Base-by-base conservation (phyloP, 2,888 invertebrate genomes). In the Phyllotreta striolata region DNA sequence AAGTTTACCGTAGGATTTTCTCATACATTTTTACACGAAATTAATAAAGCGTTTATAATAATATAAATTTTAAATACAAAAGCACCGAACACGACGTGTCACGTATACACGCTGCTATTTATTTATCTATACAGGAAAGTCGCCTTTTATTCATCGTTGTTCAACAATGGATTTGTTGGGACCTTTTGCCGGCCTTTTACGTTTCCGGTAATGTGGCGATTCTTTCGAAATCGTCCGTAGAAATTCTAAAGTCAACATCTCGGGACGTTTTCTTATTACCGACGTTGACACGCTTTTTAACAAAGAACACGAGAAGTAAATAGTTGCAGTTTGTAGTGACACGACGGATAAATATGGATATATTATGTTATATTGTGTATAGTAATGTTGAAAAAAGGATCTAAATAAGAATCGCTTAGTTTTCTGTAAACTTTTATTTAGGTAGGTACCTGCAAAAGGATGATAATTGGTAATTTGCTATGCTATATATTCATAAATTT, bases 181-280 rank as follows among this genome's bases (percentile, higher is more conserved):
- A 63, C 59, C 65, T 69, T 60, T 60, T 66, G 49, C 60, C 44
- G 37, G 46, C 60, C 58, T 55, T 58, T 39, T 60, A 65, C 62
- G 61, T 67, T 69, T 69, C 66, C 69, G 65, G 66, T 54, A 55
- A 58, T 54, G 44, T 62, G 61, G 55, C 62, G 66, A 70, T 69
- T 66, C 67, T 72, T 72, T 70, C 66, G 65, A 72, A 66, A 54
- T 61, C 55, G 38, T 64, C 70, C 72, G 73, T 72, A 72, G 70
- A 72, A 73, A 73, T 74, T 73, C 69, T 72, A 73, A 72, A 75
- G 74, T 75, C 75, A 75, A 75, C 73, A 74, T 66, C 69, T 67
- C 68, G 70, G 68, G 68, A 70, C 71, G 69, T 73, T n/a, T 73
- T 72, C 69, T 71, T 71, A 74, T 74, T 70, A 73, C n/a, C 66